Evolutionary conservation across 2,797 vertebrate species (phyloP).

Genomic region (Cichlasoma orientale): DNA sequence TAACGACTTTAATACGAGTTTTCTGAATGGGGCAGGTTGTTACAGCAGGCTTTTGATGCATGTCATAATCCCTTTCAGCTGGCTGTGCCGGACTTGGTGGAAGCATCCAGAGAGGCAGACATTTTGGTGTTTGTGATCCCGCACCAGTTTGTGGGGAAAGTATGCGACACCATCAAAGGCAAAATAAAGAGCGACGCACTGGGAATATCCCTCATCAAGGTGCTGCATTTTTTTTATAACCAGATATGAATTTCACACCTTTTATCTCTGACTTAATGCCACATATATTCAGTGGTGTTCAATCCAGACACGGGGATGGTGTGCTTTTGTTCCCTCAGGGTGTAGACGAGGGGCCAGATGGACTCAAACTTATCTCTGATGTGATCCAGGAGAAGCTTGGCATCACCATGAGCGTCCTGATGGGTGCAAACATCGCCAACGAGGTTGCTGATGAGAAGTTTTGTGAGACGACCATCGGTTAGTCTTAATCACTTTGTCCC

Average conservation of each 20-base stretch:
- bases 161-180: constrained; percentile 91
- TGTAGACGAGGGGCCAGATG: constrained; percentile 91
- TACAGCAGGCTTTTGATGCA: not conserved
- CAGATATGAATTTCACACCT: not conserved
- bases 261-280: not conserved
- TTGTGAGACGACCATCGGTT: constrained; percentile 98
- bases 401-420: constrained; percentile 91
- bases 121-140: constrained; percentile 96
- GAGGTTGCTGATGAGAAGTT: constrained; percentile 97
- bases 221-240: constrained; percentile 47
- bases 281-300: not conserved
- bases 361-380: constrained; percentile 94
- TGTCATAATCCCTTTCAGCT: constrained; percentile 75
- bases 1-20: not conserved
- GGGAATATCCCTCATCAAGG: constrained; percentile 96
- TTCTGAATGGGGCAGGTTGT: not conserved
- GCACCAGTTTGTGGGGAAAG: constrained; percentile 90
- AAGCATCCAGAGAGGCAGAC: constrained; percentile 86
- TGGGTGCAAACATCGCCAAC: constrained; percentile 97
- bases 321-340: constrained; percentile 78
- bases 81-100: constrained; percentile 90
- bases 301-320: constrained; percentile 6
- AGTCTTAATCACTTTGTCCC: constrained; percentile 44
- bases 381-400: constrained; percentile 91
- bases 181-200: constrained; percentile 87